Percentiles rank a stretch among this genome's conserved stretches.
These are phyloP conservation scores for Spongilla lacustris DNA, from an alignment of 37 sponge, comb jelly and placozoan genomes.

Conservation along the genomic window DNA sequence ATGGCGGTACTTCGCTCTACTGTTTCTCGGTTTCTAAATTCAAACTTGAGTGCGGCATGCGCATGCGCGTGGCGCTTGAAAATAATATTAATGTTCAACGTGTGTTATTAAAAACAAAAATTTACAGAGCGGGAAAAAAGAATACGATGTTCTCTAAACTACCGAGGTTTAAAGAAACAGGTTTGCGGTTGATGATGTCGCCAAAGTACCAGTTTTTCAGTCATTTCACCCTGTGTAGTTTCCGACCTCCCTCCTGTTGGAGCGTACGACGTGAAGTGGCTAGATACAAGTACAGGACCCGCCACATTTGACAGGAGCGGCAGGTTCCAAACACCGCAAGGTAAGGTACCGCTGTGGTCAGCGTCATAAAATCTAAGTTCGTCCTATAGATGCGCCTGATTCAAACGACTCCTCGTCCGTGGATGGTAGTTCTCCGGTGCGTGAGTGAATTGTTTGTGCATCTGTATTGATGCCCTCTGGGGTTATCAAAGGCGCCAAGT, in stretches of 20 bases:
- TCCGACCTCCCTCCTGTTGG: conserved; percentile 30
- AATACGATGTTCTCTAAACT: conserved; percentile 52
- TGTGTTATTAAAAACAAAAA: conserved; percentile 9
- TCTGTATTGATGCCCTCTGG: neutral
- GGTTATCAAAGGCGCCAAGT: neutral
- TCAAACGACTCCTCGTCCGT: neutral
- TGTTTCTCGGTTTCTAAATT: neutral
- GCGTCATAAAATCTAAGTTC: neutral
- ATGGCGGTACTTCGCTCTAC: neutral
- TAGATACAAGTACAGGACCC: neutral
- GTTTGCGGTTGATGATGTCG: conserved; percentile 4
- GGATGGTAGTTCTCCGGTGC: neutral
- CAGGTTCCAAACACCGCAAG: conserved; percentile 10
- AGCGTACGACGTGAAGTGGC: conserved; percentile 27
- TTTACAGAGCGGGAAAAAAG: neutral
- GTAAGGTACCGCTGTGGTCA: neutral
- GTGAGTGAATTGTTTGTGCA: neutral
- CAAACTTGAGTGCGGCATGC: conserved; percentile 54
- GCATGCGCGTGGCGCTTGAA: conserved; percentile 72
- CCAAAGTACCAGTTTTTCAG: neutral
- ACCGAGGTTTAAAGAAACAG: conserved; percentile 42
- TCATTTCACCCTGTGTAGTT: neutral
- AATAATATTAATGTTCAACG: conserved; percentile 40
- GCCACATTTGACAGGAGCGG: conserved; percentile 21
- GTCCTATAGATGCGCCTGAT: neutral